Percentiles rank a stretch among this genome's conserved stretches.
These are phyloP conservation scores for Labeo catla DNA, from an alignment of 2,113 vertebrate species.

Conservation along the genomic window DNA sequence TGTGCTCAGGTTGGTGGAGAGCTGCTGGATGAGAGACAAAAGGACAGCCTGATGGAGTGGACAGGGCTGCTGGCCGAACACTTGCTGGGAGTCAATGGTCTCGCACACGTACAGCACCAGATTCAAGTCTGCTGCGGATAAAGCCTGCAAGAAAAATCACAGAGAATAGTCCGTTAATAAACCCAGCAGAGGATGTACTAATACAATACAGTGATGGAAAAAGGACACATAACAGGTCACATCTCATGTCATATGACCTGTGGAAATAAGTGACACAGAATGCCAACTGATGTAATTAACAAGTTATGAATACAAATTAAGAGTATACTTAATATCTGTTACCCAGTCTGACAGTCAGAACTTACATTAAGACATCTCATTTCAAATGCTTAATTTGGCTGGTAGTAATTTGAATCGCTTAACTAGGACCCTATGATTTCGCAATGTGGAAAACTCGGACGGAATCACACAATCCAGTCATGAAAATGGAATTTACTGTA, in stretches of 20 bases:
- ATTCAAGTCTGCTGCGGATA: slow-evolving; percentile 95
- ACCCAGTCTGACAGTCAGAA: background rate
- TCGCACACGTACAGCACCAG: slow-evolving; percentile 96
- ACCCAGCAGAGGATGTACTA: background rate
- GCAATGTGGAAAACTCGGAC: too few species aligned
- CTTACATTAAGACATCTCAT: background rate
- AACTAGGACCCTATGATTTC: background rate
- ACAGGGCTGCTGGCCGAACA: slow-evolving; percentile 91
- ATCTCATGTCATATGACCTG: background rate
- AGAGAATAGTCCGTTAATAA: background rate
- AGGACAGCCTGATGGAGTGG: slow-evolving; percentile 95
- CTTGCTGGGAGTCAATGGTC: slow-evolving; percentile 93
- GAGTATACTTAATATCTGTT: background rate
- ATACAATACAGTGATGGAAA: background rate
- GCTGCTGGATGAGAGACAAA: slow-evolving; percentile 97
- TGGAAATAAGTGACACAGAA: background rate
- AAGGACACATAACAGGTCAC: background rate
- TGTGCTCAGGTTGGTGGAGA: slow-evolving; percentile 91
- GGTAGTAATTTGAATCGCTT: background rate
- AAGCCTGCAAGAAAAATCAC: slow-evolving; percentile 76
- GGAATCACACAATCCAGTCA: too few species aligned
- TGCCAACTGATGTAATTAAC: background rate
- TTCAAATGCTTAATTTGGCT: background rate
- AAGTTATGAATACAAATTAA: background rate
- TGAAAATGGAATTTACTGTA: too few species aligned